phyloP scores from a whole-genome alignment of 2,113 vertebrate genomes.

The Brienomyrus brachyistius region DNA sequence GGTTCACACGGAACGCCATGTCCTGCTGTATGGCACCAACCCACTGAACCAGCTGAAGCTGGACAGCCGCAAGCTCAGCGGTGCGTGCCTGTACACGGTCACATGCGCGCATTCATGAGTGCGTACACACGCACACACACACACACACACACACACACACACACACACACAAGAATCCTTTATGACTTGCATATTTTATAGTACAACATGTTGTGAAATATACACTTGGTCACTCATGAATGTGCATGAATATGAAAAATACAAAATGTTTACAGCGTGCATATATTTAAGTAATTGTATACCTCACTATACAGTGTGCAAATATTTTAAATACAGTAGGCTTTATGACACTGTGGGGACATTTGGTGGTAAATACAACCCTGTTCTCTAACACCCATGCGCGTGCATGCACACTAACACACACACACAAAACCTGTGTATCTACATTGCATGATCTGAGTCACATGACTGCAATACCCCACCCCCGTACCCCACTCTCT shows the following conservation, averaged over 20 bases:
- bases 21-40: slow-evolving; percentile 70
- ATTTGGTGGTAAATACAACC: no score
- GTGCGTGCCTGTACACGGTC: slow-evolving; percentile 34
- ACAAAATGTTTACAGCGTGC: no score
- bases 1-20: slow-evolving; percentile 73
- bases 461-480: not conserved
- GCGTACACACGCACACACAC: no score
- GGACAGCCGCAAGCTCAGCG: slow-evolving; percentile 82
- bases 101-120: not conserved
- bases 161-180: not conserved
- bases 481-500: not conserved
- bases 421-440: not conserved
- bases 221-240: no score
- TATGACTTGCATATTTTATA: not conserved
- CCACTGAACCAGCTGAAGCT: slow-evolving; percentile 86
- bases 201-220: no score
- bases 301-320: no score
- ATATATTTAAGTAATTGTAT: no score
- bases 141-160: not conserved
- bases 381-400: no score
- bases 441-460: not conserved
- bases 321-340: no score
- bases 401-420: not conserved
- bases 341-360: no score
- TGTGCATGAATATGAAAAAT: no score